These are phyloP conservation scores for Venusia cambrica DNA, from an alignment of 2,888 invertebrate genomes.

Conservation along the genomic window DNA sequence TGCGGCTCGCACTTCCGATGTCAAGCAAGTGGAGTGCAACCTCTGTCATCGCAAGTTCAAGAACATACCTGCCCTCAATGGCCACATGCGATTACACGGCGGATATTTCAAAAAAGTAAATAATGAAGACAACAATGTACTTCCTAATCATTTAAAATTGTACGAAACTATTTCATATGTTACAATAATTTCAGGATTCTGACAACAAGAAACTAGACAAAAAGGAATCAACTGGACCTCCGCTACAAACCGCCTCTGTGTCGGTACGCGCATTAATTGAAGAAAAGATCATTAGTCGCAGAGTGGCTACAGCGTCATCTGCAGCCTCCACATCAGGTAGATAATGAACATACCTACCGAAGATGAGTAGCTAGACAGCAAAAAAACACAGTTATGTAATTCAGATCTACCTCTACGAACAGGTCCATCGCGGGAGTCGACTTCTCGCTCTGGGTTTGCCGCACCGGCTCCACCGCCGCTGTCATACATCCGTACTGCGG, in stretches of 20 bases:
- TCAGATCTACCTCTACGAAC: too few relatives aligned
- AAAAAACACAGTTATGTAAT: too few relatives aligned
- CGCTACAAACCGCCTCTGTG: conserved; percentile 94
- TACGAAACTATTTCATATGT: conserved; percentile 7
- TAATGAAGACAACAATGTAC: conserved; percentile 7
- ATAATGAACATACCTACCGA: too few relatives aligned
- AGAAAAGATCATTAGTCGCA: conserved; percentile 95
- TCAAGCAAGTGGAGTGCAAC: conserved; percentile 96
- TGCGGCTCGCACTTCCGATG: conserved; percentile 77
- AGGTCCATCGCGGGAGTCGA: conserved; percentile 50
- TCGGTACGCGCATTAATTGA: conserved; percentile 94
- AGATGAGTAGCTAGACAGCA: too few relatives aligned
- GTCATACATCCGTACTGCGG: conserved; percentile 57
- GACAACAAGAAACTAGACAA: conserved; percentile 93
- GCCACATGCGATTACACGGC: conserved; percentile 98
- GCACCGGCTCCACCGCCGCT: conserved; percentile 71
- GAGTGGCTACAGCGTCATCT: conserved; percentile 77
- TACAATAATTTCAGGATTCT: conserved; percentile 78
- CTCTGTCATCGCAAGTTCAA: conserved; percentile 97
- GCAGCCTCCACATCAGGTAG: conserved; percentile 46
- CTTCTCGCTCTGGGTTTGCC: conserved; percentile 61
- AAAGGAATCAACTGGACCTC: conserved; percentile 90
- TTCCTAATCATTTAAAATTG: neutral
- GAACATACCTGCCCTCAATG: conserved; percentile 98
- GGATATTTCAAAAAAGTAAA: conserved; percentile 98